These are phyloP conservation scores for Anneissia japonica DNA, from an alignment of 35 echinoderm and acorn worm genomes.

Conservation along the genomic window DNA sequence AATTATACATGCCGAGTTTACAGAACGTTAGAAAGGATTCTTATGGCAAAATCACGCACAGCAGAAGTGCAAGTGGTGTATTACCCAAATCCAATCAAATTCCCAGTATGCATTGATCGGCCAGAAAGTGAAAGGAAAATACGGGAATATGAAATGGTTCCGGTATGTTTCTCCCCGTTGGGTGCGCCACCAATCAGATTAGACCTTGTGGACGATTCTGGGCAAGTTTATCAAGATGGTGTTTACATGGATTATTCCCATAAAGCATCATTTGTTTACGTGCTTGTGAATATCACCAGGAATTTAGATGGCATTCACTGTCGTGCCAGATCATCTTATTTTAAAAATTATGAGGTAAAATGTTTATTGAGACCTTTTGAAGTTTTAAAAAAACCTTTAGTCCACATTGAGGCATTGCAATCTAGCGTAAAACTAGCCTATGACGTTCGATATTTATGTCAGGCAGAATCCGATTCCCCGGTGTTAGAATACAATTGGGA, in stretches of 20 bases:
- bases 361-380: not conserved
- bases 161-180: not conserved
- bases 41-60: not conserved
- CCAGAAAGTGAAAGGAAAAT: not conserved
- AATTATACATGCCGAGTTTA: not conserved
- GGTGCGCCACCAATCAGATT: not conserved
- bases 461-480: not conserved
- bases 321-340: not conserved
- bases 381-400: not conserved
- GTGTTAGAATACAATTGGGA: not conserved
- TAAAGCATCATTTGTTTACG: not conserved
- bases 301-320: not conserved
- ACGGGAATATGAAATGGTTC: not conserved
- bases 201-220: not conserved
- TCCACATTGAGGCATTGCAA: not conserved
- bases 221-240: not conserved
- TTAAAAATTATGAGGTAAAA: not conserved
- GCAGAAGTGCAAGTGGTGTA: not conserved
- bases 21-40: not conserved
- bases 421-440: not conserved
- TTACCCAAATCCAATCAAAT: not conserved
- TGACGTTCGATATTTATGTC: not conserved
- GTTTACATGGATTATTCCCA: not conserved
- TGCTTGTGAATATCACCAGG: not conserved
- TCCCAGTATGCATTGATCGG: not conserved